Base-by-base conservation (phyloP, 2,113 vertebrate genomes). In the Sclerurus mexicanus region DNA sequence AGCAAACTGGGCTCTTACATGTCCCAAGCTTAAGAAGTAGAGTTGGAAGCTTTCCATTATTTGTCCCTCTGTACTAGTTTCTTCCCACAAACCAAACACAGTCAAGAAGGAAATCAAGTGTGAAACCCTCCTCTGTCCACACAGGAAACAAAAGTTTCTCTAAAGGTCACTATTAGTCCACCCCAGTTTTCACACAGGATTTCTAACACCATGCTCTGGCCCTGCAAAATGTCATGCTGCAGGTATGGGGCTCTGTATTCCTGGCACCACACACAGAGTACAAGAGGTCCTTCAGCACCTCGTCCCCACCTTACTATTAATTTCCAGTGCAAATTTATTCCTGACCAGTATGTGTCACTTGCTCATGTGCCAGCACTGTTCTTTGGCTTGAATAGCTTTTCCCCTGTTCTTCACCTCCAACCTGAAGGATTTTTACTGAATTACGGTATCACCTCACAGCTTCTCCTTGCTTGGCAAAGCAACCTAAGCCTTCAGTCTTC, bases 21-120 rank as follows among this genome's bases (percentile, higher is more conserved):
- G 3, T 90, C 47, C 66, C 66, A 91, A 23, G 74, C 40, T 78
- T 89, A 93, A 69, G 49, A 88, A 93, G 49, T 1, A 50, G 44
- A 50, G 15, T 55, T 96, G 94, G 87, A 93, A 96, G 27, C 28
- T 79, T 91, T 95, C 73, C 73, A 77, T 90, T 77, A 68, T 83
- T 63, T 82, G 47, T 69, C 66, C 71, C 27, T 74, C 60, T 33
- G 15, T 33, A 40, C 33, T 55, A 82, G 75, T 60, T 91, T 83
- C 64, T 80, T 85, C 85, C 75, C 85, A 91, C 81, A 89, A 92
- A 77, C 62, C 88, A 90, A 89, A 93, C 18, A 67, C 15, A 84
- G 55, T 46, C 73, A 75, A 91, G 72, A 59, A 92, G 55, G 60
- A 93, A 66, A 77, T 60, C 75, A 55, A 60, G 33, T 52, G 58